Base-by-base conservation (phyloP, 2,797 vertebrate genomes). In the Acrocephalus scirpaceus region DNA sequence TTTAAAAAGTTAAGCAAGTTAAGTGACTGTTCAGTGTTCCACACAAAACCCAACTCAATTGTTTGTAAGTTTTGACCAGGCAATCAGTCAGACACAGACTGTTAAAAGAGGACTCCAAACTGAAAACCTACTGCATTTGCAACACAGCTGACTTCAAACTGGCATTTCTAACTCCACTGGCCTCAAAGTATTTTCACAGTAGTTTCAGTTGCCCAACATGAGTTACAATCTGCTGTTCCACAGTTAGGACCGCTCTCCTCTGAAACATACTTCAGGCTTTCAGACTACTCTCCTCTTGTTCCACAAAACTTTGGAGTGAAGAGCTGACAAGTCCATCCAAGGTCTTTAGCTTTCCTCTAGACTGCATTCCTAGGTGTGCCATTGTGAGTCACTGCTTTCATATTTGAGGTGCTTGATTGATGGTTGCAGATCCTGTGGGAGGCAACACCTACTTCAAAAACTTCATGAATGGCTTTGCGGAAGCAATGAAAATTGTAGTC, bases 401-500 rank as follows among this genome's bases (percentile, higher is more conserved):
- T 95, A 97, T 98, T 98, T 56, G 99, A 99, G 23, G 98, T 97
- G 94, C 98, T 98, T 69, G 98, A 96, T 58, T 98, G 98, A 95
- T 98, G 99, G 50, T 97, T 91, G 96, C 98, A 98, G 93, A 96
- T 94, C 91, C 99, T 98, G 94, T 98, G 98, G 89, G 98, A 98
- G 92, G 99, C 98, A 90, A 99, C 98, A 20, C 99, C 99, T 82
- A 99, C 99, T 96, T 99, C 99, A 62, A 99, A 99, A 82, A 99
- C 99, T 97, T 99, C 99, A 70, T 99, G 99, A 97, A 99, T 99
- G 97, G 99, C 99, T 98, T 99, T 99, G 86, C 99, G 99, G 98
- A 99, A 99, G 98, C 99, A 99, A 97, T 99, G 99, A 96, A 99
- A 99, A 97, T 99, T 99, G 98, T 99, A 99, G 98, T 99, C 99